These are phyloP conservation scores for Ginglymostoma cirratum DNA, from an alignment of 2,113 vertebrate species.

Conservation along the genomic window DNA sequence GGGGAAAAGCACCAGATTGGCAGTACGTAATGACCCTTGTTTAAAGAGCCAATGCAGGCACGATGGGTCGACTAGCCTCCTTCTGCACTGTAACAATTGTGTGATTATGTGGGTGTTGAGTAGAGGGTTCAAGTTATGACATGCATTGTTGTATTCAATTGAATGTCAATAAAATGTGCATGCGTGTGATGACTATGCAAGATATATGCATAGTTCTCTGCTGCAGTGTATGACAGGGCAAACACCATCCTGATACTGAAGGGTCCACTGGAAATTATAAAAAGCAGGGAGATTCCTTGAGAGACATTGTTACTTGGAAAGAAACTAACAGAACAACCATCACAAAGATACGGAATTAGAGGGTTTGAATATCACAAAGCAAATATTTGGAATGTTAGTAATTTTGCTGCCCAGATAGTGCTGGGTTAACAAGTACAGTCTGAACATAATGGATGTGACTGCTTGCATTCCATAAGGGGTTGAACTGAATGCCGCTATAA, in stretches of 20 bases:
- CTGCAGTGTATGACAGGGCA: too few relatives aligned
- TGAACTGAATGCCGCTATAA: not conserved
- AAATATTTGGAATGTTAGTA: not conserved
- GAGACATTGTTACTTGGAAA: not conserved
- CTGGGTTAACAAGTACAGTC: not conserved
- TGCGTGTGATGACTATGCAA: too few relatives aligned
- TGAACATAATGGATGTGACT: not conserved
- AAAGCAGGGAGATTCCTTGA: not conserved
- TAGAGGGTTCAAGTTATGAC: too few relatives aligned
- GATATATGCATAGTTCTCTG: too few relatives aligned
- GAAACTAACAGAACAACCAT: not conserved
- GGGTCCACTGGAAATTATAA: not conserved
- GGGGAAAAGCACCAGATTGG: too few relatives aligned
- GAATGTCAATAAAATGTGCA: too few relatives aligned
- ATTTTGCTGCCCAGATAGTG: not conserved
- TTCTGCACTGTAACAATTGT: too few relatives aligned
- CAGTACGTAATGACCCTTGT: too few relatives aligned
- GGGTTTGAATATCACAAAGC: not conserved
- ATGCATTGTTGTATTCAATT: too few relatives aligned
- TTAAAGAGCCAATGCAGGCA: too few relatives aligned
- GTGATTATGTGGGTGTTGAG: too few relatives aligned
- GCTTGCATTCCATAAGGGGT: not conserved
- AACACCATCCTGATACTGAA: not conserved
- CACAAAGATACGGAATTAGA: not conserved
- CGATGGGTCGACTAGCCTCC: too few relatives aligned